Evolutionary conservation across 2,113 vertebrate species (phyloP).

Genomic region (Trematomus loennbergii): DNA sequence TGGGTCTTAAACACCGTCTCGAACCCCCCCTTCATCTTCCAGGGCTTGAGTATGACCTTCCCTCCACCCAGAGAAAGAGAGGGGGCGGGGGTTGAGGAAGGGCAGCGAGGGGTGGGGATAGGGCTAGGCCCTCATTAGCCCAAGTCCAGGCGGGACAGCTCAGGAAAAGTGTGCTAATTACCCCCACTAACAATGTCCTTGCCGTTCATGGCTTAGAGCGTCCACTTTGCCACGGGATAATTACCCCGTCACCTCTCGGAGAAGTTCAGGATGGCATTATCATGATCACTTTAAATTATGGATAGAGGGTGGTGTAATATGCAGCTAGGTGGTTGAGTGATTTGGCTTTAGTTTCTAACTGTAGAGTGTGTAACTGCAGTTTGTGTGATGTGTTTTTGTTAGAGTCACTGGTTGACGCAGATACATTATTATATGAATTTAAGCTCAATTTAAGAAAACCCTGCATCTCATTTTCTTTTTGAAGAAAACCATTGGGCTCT

Average conservation of each 20-base stretch:
- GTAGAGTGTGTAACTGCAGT: conserved; percentile 12
- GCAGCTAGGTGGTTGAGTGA: conserved; percentile 46
- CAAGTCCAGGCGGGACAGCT: conserved; percentile 74
- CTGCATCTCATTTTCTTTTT: conserved; percentile 50
- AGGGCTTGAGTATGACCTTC: conserved; percentile 84
- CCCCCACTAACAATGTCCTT: conserved; percentile 83
- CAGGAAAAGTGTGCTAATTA: conserved; percentile 85
- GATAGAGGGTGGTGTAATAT: conserved; percentile 62
- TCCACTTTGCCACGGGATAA: conserved; percentile 78
- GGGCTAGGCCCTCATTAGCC: conserved; percentile 81
- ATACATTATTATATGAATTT: conserved; percentile 39
- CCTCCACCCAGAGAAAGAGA: conserved; percentile 65
- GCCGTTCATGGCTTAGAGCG: conserved; percentile 78
- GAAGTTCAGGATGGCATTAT: conserved; percentile 79
- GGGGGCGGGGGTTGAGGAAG: conserved; percentile 43
- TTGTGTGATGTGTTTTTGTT: conserved; percentile 33
- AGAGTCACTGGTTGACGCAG: conserved; percentile 33
- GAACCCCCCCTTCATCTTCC: conserved; percentile 48
- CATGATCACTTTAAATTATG: conserved; percentile 77
- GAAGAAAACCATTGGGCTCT: conserved; percentile 34
- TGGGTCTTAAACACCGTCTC: conserved; percentile 79
- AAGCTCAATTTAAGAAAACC: conserved; percentile 29
- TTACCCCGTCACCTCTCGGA: conserved; percentile 75
- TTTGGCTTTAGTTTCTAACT: conserved; percentile 36
- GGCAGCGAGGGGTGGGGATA: conserved; percentile 59